Evolutionary conservation across 1,140 invertebrate species (phyloP), one percentile per base, ranked within the genome.

Genomic region (Plutomurus gul): DNA sequence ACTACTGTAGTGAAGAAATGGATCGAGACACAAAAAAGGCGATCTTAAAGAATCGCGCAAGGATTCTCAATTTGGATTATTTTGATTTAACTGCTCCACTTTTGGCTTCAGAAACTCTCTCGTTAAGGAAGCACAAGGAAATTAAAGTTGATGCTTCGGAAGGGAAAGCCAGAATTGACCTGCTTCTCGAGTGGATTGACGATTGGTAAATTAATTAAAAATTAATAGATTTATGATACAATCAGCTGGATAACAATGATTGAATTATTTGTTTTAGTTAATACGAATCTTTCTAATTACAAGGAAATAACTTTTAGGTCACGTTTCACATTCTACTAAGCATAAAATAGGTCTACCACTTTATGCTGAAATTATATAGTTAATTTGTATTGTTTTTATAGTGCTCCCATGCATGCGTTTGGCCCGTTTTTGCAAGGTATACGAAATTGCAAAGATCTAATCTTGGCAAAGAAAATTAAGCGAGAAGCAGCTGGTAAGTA

Each of bases 401-500:
- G 79, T 25, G 74, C 79, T 10, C 79, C 74, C 5, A 73, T 37
- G 18, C 43, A 76, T 70, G 75, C 79, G 2, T 80, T 80, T 46
- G 40, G 60, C 5, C 40, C 75, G n/a, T 80, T 80, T 65, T 43
- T 80, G 16, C 37, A 76, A 47, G 79, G 79, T 0, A 46, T 80
- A 25, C 56, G 79, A 3, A 80, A 80, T 33, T 80, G 79, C 65
- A 71, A 80, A 30, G 74, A 80, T 33, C 22, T 72, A 16, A 72
- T 76, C 8, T 76, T 80, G 74, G 79, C 79, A 13, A 76, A 76
- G 36, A 80, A 80, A 25, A 72, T 80, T 11, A 80, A 80, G 46
- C 39, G 47, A 56, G 79, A 80, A 40, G 75, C 74, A 36, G n/a
- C 60, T 56, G 79, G 75, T 72, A 79, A 3, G 37, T 30, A 30